Base-by-base conservation (phyloP, 2,113 vertebrate genomes). In the Cyprinodon brontotheroides region DNA sequence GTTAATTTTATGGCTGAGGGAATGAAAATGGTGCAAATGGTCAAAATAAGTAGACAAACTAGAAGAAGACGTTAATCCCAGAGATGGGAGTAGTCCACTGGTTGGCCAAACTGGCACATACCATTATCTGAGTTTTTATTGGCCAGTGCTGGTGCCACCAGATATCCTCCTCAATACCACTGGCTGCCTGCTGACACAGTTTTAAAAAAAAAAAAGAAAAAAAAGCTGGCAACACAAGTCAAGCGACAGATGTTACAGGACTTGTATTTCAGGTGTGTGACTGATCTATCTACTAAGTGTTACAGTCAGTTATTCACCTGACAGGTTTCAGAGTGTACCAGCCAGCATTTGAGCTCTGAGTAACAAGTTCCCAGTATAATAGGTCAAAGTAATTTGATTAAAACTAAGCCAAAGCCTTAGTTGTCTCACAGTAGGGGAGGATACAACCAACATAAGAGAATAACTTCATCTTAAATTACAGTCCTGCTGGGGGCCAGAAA, bases 171-270 rank as follows among this genome's bases (percentile, higher is more conserved):
- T 29, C 45, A 3, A 53, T 62, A 72, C 47, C 41, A 22, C 41
- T 68, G 75, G 50, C 43, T 57, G 84, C 57, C 65, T 50, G 38
- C 37, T 68, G 79, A 79, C 79, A 77, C 85, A 63, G 37, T 84
- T 59, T 84, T 80, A 29, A 29, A 29, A 29, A 29, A 29, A 29
- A 48, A 20, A 15, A 50, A n/a, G n/a, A 53, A 20, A 53, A n/a
- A 57, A 80, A 41, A 80, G 59, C 83, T 80, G 68, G 83, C 86
- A 90, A 83, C 81, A 80, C 82, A 78, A 86, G 82, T 77, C 66
- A 37, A 67, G 80, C 75, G 86, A 82, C 73, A 79, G 83, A 64
- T 70, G 77, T 89, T 78, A 62, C 57, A 60, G 15, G 43, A 72
- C 74, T 80, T 74, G 74, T 76, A 75, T 78, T 87, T 80, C 79